Conservation (phyloP, 2,797 vertebrate species). For the Fringilla coelebs region DNA sequence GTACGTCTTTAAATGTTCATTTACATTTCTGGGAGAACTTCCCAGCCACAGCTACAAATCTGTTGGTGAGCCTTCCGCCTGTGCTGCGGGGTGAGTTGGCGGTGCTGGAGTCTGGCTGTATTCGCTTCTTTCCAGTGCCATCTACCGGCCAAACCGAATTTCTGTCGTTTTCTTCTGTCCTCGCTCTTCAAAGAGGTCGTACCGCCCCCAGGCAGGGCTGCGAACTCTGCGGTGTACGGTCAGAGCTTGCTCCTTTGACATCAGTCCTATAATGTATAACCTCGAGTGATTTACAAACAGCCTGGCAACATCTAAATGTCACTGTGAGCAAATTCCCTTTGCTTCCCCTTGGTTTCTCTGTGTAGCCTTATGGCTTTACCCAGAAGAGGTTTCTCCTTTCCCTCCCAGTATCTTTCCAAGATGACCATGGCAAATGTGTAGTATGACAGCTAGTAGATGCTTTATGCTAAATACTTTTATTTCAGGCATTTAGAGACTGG, state of each 20-base stretch:
- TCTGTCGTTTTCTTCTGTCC: background rate
- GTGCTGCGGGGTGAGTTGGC: background rate
- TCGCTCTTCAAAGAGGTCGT: background rate
- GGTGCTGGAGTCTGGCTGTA: background rate
- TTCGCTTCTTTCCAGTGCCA: constrained; percentile 43
- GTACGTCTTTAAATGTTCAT: background rate
- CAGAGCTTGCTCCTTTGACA: background rate
- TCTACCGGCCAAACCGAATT: constrained; percentile 18
- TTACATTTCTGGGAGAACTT: background rate
- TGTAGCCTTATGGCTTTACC: background rate
- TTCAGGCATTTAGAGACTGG: background rate
- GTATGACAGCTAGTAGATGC: background rate
- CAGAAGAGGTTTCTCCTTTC: background rate
- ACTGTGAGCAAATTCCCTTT: background rate
- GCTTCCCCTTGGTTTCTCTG: background rate
- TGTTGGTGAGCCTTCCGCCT: background rate
- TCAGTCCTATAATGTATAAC: background rate
- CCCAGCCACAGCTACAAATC: background rate
- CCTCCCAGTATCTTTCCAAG: background rate
- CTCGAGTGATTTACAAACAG: background rate
- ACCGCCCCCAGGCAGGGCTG: background rate
- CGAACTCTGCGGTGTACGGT: background rate
- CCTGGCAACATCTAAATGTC: background rate
- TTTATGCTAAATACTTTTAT: background rate
- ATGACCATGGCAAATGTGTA: background rate